phyloP scores from a whole-genome alignment of 2,797 vertebrate genomes.

The Macropus fuliginosus region DNA sequence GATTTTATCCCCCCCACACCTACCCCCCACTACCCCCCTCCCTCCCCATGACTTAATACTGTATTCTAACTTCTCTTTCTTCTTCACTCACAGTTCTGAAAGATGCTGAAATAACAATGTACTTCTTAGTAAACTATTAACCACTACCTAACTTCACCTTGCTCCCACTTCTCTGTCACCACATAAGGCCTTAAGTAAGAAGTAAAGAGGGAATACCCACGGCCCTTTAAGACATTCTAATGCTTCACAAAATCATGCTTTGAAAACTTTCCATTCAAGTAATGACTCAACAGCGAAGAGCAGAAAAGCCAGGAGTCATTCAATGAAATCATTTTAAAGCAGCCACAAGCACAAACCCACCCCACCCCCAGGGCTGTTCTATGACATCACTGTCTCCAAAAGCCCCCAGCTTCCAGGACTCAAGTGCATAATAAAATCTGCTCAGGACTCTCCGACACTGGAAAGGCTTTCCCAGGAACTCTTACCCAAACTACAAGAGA shows the following conservation, averaged over 20 bases:
- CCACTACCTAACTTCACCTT: not conserved
- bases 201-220: constrained; percentile 3
- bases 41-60: too few relatives aligned
- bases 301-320: not conserved
- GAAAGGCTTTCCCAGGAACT: not conserved
- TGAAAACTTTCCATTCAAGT: constrained; percentile 52
- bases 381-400: not conserved
- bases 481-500: not conserved
- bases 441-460: too few relatives aligned
- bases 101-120: not conserved
- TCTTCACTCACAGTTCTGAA: not conserved
- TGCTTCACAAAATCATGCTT: constrained; percentile 30
- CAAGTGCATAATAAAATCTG: not conserved
- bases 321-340: constrained; percentile 19
- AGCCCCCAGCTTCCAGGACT: not conserved
- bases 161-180: not conserved
- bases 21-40: too few relatives aligned
- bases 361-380: not conserved
- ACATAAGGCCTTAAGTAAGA: constrained; percentile 23
- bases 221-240: constrained; percentile 10
- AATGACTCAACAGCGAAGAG: constrained; percentile 41
- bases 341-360: not conserved
- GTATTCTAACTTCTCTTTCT: not conserved
- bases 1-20: too few relatives aligned
- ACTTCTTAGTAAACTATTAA: not conserved